Base-by-base conservation (phyloP, 2,888 invertebrate genomes). In the Hyppa rectilinea region DNA sequence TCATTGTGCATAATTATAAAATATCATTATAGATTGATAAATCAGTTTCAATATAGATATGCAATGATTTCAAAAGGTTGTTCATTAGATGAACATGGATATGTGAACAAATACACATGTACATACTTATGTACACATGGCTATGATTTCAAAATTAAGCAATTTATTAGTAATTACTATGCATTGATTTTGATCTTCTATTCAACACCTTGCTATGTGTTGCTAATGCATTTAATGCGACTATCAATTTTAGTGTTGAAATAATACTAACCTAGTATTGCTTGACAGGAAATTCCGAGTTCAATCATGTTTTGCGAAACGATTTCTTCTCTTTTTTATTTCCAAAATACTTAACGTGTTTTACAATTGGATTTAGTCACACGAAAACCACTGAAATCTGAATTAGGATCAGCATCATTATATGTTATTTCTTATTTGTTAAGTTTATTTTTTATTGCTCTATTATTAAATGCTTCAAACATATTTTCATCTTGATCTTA, bases 161-260 rank as follows among this genome's bases (percentile, higher is more conserved):
- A 43, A 74, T 53, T 36, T 73, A 55, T 36, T 55, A 23, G 73
- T 52, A 55, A 73, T 73, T 53, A 36, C 36, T 31, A 49, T 43
- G 14, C 2, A 6, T 40, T 43, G 58, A 53, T 47, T 40, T 12
- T 49, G 38, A 71, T 66, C 23, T 40, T 55, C 53, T 55, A 53
- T 45, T 66, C 74, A 66, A 9, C 45, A 59, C 20, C 20, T 47
- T 20, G 20, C 3, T 29, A 34, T 38, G 40, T 43, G 29, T 52
- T 47, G 29, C 47, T 73, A 49, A 67, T 75, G 59, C 34, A 60
- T 14, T 45, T 34, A 31, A 45, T 9, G 2, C 38, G 26, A 52
- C 47, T 29, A 17, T 29, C 4, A 61, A 70, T 50, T 38, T 62
- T 7, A 17, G 50, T 76, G 38, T 10, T 62, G 77, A 70, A 74